Evolutionary conservation across 1,140 invertebrate species (phyloP), one percentile per base, ranked within the genome.

Genomic region (Aphidius gifuensis): DNA sequence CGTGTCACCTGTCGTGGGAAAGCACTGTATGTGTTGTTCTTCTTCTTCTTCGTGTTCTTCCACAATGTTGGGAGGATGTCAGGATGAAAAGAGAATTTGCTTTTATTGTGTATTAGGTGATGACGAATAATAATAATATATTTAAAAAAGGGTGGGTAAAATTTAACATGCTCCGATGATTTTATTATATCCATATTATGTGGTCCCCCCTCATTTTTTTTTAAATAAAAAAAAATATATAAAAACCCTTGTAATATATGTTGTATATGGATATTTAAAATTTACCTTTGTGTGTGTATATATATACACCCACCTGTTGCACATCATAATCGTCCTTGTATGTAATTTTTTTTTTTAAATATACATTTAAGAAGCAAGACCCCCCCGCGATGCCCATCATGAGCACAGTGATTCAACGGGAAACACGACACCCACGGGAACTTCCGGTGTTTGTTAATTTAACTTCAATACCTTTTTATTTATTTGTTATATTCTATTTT

Each of bases 1-100:
- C 74, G 75, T 80, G 77, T 80, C 78, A 80, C 77, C 78, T 80
- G 77, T 79, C 77, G 78, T 78, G 77, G 73, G 75, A 78, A 75
- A 74, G 71, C 70, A 69, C 65, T 48, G 64, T 57, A 68, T 69
- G 68, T 16, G 16, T 16, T 16, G 67, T 58, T 39, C 67, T 16
- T 16, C 71, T 64, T 71, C 70, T 68, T 68, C 58, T 32, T 32
- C 23, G 23, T 32, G 23, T 32, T 32, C 23, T 32, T 32, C 23
- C 23, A 32, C 23, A 3, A 32, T 32, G 23, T 32, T 32, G 23
- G 23, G 2, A 32, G 23, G 23, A 32, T 32, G 23, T 32, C 23
- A 32, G 23, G 4, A 32, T 32, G 2, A 32, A 32, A 32, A 32
- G 4, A 32, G 2, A 32, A 3, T 32, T 32, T 32, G 1, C 2